Conservation (phyloP, 2,797 vertebrate genomes). For the Aplochiton taeniatus region DNA sequence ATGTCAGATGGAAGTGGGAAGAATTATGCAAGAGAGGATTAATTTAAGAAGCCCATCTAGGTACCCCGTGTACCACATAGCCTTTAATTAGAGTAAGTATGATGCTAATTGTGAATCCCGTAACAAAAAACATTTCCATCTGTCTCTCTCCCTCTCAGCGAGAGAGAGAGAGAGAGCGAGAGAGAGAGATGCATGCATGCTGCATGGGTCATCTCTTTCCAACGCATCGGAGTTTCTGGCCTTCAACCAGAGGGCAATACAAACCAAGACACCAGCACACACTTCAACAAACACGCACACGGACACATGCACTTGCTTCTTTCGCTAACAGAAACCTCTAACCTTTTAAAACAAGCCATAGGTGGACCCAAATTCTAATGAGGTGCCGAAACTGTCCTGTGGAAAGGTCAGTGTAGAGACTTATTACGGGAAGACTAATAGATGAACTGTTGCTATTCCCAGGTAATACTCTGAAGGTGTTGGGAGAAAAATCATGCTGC, state of each 20-base stretch:
- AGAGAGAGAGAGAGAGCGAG: background rate
- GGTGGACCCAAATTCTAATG: slow-evolving; percentile 14
- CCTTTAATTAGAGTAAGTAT: too few species aligned
- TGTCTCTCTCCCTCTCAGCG: background rate
- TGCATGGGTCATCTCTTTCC: background rate
- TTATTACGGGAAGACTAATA: slow-evolving; percentile 1
- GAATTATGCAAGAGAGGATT: background rate
- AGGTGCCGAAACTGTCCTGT: slow-evolving; percentile 3
- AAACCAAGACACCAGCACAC: background rate
- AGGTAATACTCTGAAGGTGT: background rate
- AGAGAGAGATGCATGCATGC: too few species aligned
- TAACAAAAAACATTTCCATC: too few species aligned
- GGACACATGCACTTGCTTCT: background rate
- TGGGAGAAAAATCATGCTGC: background rate
- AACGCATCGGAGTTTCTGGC: background rate
- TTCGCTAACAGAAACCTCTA: background rate
- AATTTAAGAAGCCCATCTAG: too few species aligned
- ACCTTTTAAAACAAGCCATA: slow-evolving; percentile 5
- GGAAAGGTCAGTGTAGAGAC: background rate
- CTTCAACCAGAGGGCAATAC: slow-evolving; percentile 1
- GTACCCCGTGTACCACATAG: too few species aligned
- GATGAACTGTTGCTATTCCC: background rate
- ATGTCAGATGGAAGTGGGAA: slow-evolving; percentile 1
- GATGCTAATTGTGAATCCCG: too few species aligned
- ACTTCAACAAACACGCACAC: background rate